Percentiles rank a stretch among this genome's conserved stretches.
These are phyloP conservation scores for Abrostola tripartita DNA, from an alignment of 2,888 invertebrate genomes.

Conservation along the genomic window DNA sequence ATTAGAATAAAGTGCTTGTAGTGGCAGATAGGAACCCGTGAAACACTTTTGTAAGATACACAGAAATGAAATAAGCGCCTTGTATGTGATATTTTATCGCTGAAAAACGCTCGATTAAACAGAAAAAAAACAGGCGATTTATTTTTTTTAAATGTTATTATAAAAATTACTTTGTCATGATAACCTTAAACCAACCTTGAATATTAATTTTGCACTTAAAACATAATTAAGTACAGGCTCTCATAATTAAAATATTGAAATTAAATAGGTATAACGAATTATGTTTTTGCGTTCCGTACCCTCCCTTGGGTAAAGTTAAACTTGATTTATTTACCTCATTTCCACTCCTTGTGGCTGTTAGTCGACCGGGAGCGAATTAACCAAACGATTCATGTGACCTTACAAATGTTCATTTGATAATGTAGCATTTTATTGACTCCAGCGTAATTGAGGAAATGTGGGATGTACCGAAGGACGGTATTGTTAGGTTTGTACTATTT, in stretches of 20 bases:
- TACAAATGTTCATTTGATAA: constrained; percentile 44
- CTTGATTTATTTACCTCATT: constrained; percentile 84
- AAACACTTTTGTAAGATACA: not conserved
- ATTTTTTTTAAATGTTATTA: too few relatives aligned
- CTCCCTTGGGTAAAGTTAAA: constrained; percentile 76
- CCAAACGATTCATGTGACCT: constrained; percentile 50
- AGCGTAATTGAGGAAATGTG: constrained; percentile 10
- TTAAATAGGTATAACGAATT: constrained; percentile 9
- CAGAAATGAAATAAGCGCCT: too few relatives aligned
- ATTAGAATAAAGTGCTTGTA: too few relatives aligned
- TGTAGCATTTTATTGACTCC: constrained; percentile 34
- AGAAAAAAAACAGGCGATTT: too few relatives aligned
- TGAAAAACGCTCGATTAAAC: too few relatives aligned
- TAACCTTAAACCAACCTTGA: too few relatives aligned
- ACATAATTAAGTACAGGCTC: too few relatives aligned
- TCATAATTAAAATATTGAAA: not conserved
- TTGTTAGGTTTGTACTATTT: not conserved
- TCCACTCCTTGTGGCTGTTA: constrained; percentile 62
- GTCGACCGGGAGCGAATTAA: constrained; percentile 61
- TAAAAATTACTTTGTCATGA: too few relatives aligned
- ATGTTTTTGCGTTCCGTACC: constrained; percentile 67
- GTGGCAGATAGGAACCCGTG: too few relatives aligned
- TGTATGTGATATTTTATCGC: too few relatives aligned
- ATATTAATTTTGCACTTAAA: too few relatives aligned
- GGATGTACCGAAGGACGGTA: not conserved